These are phyloP conservation scores for Drosophila bocki DNA, from an alignment of 1,140 invertebrate genomes.

Conservation along the genomic window DNA sequence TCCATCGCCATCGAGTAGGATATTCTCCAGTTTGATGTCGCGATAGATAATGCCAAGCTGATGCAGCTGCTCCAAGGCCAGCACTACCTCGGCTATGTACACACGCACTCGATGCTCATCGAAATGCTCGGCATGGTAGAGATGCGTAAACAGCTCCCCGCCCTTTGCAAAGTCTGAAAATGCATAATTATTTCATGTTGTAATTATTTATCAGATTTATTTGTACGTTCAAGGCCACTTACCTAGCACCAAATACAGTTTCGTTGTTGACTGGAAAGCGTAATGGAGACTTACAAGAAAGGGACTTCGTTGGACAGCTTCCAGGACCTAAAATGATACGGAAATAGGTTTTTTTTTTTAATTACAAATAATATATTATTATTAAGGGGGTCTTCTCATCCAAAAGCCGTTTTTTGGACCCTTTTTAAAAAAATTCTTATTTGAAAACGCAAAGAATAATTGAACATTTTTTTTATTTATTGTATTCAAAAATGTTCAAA, in stretches of 20 bases:
- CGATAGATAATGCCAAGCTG: slow-evolving; percentile 97
- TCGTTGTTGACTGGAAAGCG: slow-evolving; percentile 96
- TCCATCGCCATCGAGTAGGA: slow-evolving; percentile 93
- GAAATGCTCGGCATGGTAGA: slow-evolving; percentile 95
- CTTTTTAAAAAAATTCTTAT: no score
- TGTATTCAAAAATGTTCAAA: no score
- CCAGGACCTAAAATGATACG: slow-evolving; percentile 89
- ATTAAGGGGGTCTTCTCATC: no score
- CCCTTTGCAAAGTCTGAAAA: slow-evolving; percentile 96
- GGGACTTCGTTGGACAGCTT: slow-evolving; percentile 94
- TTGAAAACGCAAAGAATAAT: no score
- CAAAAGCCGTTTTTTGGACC: no score
- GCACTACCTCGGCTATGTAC: slow-evolving; percentile 96
- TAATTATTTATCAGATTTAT: background rate
- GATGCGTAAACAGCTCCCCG: slow-evolving; percentile 96
- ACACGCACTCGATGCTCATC: slow-evolving; percentile 93
- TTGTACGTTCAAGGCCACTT: slow-evolving; percentile 58
- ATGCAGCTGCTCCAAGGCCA: slow-evolving; percentile 96
- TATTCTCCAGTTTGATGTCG: slow-evolving; percentile 98
- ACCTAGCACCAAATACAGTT: slow-evolving; percentile 97
- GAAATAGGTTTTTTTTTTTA: background rate
- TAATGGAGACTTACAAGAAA: slow-evolving; percentile 97
- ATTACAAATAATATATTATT: no score
- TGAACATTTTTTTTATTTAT: no score
- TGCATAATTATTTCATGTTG: slow-evolving; percentile 62